Base-by-base conservation (phyloP, 35 echinoderm and acorn worm species). In the Ophiothrix spiculata region DNA sequence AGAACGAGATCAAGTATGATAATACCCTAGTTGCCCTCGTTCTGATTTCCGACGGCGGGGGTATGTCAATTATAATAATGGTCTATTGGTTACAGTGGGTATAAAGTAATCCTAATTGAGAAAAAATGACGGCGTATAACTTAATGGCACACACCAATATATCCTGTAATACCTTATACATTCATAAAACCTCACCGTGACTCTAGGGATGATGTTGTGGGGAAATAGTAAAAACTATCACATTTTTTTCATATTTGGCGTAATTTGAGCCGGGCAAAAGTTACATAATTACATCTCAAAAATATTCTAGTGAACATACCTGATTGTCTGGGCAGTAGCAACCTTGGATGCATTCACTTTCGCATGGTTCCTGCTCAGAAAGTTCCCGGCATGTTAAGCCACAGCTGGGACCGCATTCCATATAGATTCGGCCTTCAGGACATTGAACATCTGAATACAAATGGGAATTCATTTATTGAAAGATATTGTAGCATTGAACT, bases 341-440 rank as follows among this genome's bases (percentile, higher is more conserved):
- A 31, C 87, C 87, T 32, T 80, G 54, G 33, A 83, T 39, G 74
- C 87, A 89, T 42, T 89, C 87, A 19, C 82, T 39, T 1, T 75
- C 19, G 19, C 87, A 89, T 38, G 37, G 11, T 21, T 82, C 33
- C 4, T 89, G 21, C 21, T 56, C 25, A 31, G 77, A 64, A 4
- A 88, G 37, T 63, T 88, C 86, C 35, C 33, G 25, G 77, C 86
- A 88, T 23, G 31, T 56, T 38, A 80, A 33, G 10, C 45, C 42
- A 80, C 86, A 88, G 38, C 77, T 88, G 12, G 45, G 33, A 3
- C 86, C 86, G 49, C 86, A 88, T 36, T 79, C 77, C 33, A 32
- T 56, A 36, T 88, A 88, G 1, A 36, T 46, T 36, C 69, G 19
- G 21, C 77, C 86, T 56, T 34, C 34, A 28, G 77, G 77, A 80